Evolutionary conservation across 1,140 invertebrate species (phyloP).

Genomic region (Papilio aristodemus): DNA sequence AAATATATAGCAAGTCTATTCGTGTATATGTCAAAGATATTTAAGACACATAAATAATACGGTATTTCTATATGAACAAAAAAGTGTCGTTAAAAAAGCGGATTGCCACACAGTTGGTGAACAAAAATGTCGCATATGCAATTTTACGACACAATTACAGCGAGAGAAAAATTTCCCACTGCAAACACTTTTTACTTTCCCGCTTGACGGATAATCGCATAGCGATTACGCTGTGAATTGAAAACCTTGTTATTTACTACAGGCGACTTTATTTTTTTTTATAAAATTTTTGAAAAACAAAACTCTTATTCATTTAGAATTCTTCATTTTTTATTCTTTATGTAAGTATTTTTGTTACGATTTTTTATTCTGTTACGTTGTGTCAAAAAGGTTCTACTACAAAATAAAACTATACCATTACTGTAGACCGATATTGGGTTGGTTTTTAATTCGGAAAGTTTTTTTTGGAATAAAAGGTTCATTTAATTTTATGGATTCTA

Average conservation of each 20-base stretch:
- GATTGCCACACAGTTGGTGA: background rate
- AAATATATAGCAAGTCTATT: no score
- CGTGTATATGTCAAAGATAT: no score
- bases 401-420: no score
- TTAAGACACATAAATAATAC: no score
- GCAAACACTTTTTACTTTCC: slow-evolving; percentile 39
- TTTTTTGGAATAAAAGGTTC: no score
- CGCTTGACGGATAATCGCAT: slow-evolving; percentile 31
- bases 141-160: slow-evolving; percentile 39
- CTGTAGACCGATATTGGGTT: no score
- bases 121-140: slow-evolving; percentile 37
- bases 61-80: background rate
- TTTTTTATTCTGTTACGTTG: no score
- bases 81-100: background rate
- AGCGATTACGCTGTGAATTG: slow-evolving; percentile 41
- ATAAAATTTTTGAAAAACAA: background rate
- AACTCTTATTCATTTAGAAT: background rate
- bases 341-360: no score
- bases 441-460: no score
- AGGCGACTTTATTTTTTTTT: background rate
- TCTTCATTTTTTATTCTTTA: no score
- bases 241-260: slow-evolving; percentile 10
- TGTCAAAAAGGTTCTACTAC: no score
- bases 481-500: no score
- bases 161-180: slow-evolving; percentile 40